phyloP scores from a whole-genome alignment of 1,140 invertebrate species.

The Bombus picipes region DNA sequence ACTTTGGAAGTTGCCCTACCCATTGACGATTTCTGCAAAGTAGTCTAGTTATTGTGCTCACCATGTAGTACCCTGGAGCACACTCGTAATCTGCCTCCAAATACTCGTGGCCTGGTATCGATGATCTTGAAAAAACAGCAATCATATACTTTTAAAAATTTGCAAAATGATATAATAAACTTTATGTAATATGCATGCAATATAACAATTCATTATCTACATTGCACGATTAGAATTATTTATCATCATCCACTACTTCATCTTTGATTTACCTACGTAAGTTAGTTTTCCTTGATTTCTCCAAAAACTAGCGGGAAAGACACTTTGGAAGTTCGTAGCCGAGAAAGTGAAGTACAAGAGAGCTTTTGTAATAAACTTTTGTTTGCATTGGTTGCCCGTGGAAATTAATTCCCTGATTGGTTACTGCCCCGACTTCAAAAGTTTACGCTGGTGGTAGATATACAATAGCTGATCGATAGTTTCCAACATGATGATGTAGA shows the following conservation, averaged over 20 bases:
- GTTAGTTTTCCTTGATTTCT: background rate
- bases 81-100: slow-evolving; percentile 81
- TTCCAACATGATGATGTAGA: background rate
- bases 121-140: slow-evolving; percentile 71
- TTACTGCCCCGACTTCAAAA: background rate
- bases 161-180: background rate
- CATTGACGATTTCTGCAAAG: slow-evolving; percentile 78
- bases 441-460: background rate
- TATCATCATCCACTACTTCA: background rate
- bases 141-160: background rate
- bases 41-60: slow-evolving; percentile 69
- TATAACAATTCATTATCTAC: background rate
- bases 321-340: background rate
- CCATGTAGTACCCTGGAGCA: slow-evolving; percentile 74
- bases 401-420: slow-evolving; percentile 19
- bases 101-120: slow-evolving; percentile 78
- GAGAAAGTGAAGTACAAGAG: background rate
- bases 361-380: background rate
- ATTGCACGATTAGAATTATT: background rate
- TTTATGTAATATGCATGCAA: background rate
- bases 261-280: background rate
- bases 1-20: slow-evolving; percentile 78
- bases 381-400: background rate
- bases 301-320: background rate
- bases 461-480: slow-evolving; percentile 8